These are phyloP conservation scores for Polylopha cassiicola DNA, from an alignment of 2,888 invertebrate genomes.

Conservation along the genomic window DNA sequence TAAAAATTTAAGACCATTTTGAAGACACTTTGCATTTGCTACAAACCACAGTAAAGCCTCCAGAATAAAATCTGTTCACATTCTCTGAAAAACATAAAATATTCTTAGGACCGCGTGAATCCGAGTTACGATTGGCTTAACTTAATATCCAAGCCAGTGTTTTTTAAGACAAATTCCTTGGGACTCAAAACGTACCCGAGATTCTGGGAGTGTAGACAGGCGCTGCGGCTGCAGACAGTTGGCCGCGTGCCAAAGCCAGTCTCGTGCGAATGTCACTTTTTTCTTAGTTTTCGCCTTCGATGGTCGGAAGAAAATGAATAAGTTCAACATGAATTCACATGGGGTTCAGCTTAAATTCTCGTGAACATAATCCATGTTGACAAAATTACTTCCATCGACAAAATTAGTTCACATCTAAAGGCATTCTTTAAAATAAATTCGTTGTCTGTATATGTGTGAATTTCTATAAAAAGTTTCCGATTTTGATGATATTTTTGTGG, in stretches of 20 bases:
- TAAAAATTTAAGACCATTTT: neutral
- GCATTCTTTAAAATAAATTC: conserved; percentile 1
- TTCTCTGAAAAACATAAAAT: too few relatives aligned
- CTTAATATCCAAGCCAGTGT: too few relatives aligned
- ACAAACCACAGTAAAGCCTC: neutral
- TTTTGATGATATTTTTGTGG: too few relatives aligned
- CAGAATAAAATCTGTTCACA: conserved; percentile 1
- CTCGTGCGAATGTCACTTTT: conserved; percentile 57
- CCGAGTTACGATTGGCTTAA: too few relatives aligned
- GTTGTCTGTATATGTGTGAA: too few relatives aligned
- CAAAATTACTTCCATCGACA: conserved; percentile 2
- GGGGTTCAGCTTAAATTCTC: neutral
- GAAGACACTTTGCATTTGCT: too few relatives aligned
- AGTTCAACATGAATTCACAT: conserved; percentile 11
- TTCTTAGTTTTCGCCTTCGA: conserved; percentile 49
- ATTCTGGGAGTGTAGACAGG: conserved; percentile 26
- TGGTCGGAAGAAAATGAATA: conserved; percentile 25
- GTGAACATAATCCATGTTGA: neutral
- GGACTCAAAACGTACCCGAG: too few relatives aligned
- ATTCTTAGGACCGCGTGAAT: too few relatives aligned
- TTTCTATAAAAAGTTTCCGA: too few relatives aligned
- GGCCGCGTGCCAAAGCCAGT: conserved; percentile 52
- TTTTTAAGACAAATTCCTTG: too few relatives aligned
- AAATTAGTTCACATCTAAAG: too few relatives aligned
- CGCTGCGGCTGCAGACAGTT: conserved; percentile 45